These are phyloP conservation scores for Cerastoderma edule DNA, from an alignment of 2,888 invertebrate species.

Conservation along the genomic window DNA sequence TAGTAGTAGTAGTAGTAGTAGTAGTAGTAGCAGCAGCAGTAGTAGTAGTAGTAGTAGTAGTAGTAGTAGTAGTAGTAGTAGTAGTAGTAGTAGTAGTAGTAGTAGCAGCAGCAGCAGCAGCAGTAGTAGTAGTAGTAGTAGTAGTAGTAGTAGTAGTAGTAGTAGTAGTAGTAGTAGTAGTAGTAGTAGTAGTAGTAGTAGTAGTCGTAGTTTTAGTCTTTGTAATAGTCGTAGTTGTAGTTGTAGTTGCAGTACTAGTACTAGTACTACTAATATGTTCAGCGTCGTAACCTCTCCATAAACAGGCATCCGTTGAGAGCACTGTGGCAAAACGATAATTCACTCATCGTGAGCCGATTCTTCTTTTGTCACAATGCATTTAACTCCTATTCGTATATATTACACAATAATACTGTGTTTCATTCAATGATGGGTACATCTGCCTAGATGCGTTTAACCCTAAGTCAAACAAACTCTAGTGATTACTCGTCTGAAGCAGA, in stretches of 20 bases:
- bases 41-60: neutral
- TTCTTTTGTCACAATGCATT: too few relatives aligned
- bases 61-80: slow-evolving; percentile 1
- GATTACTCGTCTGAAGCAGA: too few relatives aligned
- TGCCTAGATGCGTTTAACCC: too few relatives aligned
- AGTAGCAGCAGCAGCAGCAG: neutral
- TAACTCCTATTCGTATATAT: too few relatives aligned
- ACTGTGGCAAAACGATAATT: too few relatives aligned
- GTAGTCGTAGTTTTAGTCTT: neutral
- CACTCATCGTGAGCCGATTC: too few relatives aligned
- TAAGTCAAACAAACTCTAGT: too few relatives aligned
- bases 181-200: neutral
- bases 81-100: neutral
- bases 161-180: neutral
- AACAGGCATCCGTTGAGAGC: too few relatives aligned
- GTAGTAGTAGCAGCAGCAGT: neutral
- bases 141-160: slow-evolving; percentile 1
- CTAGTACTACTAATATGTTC: neutral
- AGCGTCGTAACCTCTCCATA: too few relatives aligned
- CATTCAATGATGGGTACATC: too few relatives aligned
- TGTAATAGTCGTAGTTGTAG: neutral
- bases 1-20: neutral
- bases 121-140: neutral
- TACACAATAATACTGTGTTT: too few relatives aligned
- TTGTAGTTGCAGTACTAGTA: neutral